phyloP scores from a whole-genome alignment of 2,113 vertebrate genomes.

The Psittacula cyanocephala region DNA sequence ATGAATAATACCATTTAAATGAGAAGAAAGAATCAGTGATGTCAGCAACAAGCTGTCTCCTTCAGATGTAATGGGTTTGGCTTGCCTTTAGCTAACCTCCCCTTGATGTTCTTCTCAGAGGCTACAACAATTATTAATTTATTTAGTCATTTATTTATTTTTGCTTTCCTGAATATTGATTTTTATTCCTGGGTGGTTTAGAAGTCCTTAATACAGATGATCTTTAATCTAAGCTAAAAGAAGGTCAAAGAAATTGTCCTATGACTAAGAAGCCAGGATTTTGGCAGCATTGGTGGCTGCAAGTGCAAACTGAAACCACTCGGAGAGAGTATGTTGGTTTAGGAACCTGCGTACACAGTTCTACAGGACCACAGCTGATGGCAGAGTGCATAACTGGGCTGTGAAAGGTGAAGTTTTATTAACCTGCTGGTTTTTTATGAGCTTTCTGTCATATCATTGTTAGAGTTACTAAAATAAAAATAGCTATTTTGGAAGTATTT shows the following conservation, averaged over 20 bases:
- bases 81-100: neutral
- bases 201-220: neutral
- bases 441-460: neutral
- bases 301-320: neutral
- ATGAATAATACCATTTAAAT: neutral
- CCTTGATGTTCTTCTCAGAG: neutral
- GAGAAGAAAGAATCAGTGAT: neutral
- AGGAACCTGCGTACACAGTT: accelerated
- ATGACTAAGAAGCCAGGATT: neutral
- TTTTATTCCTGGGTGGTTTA: neutral
- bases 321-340: neutral
- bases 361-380: neutral
- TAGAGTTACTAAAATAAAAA: neutral
- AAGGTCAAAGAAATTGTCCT: neutral
- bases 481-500: neutral
- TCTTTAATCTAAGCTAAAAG: neutral
- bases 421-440: neutral
- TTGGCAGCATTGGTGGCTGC: neutral
- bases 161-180: neutral
- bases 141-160: neutral
- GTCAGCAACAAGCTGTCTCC: neutral
- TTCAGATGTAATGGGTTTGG: neutral
- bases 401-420: neutral
- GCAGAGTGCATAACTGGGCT: neutral
- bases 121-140: neutral